Conservation (phyloP, 1,140 invertebrate species). For the Adoxophyes honmai region DNA sequence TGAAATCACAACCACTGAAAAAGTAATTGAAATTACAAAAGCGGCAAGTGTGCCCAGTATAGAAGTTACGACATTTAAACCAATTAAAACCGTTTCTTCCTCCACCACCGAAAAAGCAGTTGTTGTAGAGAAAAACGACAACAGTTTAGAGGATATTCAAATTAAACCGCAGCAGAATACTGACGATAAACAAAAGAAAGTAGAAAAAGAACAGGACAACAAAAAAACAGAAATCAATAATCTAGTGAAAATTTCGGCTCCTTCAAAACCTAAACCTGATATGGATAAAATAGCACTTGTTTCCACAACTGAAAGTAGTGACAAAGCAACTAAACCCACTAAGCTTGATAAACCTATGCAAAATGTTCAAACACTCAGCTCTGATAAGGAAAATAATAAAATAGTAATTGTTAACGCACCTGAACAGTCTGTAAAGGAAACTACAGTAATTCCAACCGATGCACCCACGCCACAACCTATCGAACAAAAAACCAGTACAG, state of each 20-base stretch:
- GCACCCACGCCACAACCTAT: conserved; percentile 12
- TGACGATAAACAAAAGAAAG: neutral
- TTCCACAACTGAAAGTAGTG: too few relatives aligned
- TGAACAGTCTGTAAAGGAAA: neutral
- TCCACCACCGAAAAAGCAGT: neutral
- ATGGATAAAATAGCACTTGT: neutral
- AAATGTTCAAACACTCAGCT: conserved; percentile 1
- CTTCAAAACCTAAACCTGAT: too few relatives aligned
- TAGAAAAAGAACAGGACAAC: neutral
- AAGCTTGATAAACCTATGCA: neutral
- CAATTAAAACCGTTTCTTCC: neutral
- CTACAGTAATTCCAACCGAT: conserved; percentile 15
- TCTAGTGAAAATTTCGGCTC: conserved; percentile 1
- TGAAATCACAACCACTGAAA: conserved; percentile 17
- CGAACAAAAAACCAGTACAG: neutral
- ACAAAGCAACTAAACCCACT: neutral
- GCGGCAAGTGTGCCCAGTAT: conserved; percentile 16
- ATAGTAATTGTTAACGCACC: conserved; percentile 11
- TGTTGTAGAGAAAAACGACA: neutral
- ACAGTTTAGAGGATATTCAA: neutral
- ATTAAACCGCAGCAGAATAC: neutral
- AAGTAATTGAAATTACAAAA: conserved; percentile 8
- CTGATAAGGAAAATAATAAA: conserved; percentile 13
- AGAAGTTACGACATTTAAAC: neutral
- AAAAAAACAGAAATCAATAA: conserved; percentile 6